These are phyloP conservation scores for Phrynosoma blainvillii DNA, from an alignment of 2,113 vertebrate species.

Conservation along the genomic window DNA sequence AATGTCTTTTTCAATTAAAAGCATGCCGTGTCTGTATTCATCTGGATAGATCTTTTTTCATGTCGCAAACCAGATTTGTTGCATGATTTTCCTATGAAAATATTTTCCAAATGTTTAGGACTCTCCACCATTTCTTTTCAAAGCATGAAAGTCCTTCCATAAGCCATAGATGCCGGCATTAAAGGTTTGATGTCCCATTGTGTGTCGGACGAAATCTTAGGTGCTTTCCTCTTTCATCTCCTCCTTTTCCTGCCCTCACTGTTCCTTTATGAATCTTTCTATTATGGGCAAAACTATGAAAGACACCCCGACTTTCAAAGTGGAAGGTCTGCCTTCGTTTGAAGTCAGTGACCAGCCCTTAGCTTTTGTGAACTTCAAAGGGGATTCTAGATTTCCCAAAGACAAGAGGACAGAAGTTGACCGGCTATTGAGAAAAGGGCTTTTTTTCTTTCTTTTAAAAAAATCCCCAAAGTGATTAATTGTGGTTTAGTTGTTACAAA, in stretches of 20 bases:
- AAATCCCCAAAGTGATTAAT: background rate
- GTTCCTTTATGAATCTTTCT: background rate
- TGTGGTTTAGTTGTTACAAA: background rate
- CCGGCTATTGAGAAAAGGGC: background rate
- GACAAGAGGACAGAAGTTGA: slow-evolving; percentile 18
- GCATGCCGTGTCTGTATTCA: background rate
- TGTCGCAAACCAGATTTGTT: background rate
- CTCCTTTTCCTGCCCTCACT: background rate
- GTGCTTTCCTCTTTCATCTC: background rate
- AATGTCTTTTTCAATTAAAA: background rate
- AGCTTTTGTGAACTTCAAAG: slow-evolving; percentile 15
- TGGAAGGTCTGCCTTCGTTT: background rate
- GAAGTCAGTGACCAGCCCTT: background rate
- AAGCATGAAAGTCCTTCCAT: background rate
- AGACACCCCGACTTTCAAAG: background rate
- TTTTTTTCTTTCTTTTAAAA: background rate
- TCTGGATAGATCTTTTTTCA: background rate
- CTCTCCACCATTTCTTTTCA: background rate
- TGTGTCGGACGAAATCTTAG: too few relatives aligned
- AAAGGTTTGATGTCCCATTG: background rate
- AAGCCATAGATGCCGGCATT: too few relatives aligned
- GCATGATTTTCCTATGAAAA: background rate
- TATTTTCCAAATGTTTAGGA: background rate
- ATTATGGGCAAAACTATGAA: background rate
- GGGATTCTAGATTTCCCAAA: slow-evolving; percentile 30